Percentiles rank a stretch among this genome's conserved stretches.
These are phyloP conservation scores for Aphelenchoides besseyi DNA, from an alignment of 1,140 invertebrate genomes.

Conservation along the genomic window DNA sequence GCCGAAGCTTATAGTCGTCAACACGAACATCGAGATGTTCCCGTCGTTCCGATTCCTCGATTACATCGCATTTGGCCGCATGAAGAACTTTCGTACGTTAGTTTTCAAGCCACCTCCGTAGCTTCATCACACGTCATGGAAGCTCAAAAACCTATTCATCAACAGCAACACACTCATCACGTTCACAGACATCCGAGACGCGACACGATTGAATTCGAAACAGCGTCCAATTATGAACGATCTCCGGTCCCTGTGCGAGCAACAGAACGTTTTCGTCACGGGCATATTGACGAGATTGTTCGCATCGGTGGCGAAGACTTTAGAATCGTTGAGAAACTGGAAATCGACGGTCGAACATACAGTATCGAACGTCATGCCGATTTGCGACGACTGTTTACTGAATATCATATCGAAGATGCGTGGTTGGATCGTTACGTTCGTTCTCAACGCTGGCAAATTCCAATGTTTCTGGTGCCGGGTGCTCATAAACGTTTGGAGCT, in stretches of 20 bases:
- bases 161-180: background rate
- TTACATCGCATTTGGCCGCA: background rate
- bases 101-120: background rate
- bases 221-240: background rate
- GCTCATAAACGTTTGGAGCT: background rate
- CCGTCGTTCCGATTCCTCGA: background rate
- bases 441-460: conserved; percentile 14
- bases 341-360: background rate
- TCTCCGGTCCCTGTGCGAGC: conserved; percentile 9
- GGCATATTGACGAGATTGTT: conserved; percentile 10
- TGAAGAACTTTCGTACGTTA: background rate
- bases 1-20: background rate
- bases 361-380: background rate
- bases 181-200: background rate
- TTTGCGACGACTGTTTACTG: background rate
- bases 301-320: conserved; percentile 7
- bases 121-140: background rate
- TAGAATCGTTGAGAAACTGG: background rate
- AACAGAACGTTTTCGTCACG: background rate
- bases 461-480: conserved; percentile 6
- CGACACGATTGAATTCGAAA: conserved; percentile 2
- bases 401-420: background rate
- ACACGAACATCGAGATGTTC: background rate
- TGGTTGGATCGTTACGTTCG: background rate
- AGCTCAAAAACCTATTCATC: background rate